phyloP scores from a whole-genome alignment of 2,113 vertebrate genomes.

The Tauraco erythrolophus region DNA sequence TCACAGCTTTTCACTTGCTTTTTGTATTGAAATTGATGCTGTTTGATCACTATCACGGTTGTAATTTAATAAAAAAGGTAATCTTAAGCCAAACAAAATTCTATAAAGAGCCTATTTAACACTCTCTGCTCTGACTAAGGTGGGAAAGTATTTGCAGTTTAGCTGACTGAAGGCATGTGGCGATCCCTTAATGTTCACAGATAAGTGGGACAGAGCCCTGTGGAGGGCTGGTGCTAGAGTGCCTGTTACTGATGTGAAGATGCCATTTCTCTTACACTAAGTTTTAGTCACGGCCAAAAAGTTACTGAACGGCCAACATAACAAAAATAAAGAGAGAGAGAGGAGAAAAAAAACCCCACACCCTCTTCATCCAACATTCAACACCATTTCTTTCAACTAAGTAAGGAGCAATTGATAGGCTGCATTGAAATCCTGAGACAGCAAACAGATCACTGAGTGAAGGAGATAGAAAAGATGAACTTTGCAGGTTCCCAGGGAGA shows the following conservation, averaged over 20 bases:
- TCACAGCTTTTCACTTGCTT: background rate
- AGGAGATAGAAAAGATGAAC: background rate
- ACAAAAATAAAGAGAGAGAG: background rate
- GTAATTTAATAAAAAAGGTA: background rate
- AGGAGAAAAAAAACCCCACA: background rate
- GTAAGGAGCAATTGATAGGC: background rate
- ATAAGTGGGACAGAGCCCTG: background rate
- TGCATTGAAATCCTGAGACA: background rate
- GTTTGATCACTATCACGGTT: background rate
- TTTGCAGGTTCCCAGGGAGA: background rate
- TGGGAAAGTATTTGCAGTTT: background rate
- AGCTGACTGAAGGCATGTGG: background rate
- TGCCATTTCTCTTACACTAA: background rate
- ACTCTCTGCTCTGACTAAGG: background rate
- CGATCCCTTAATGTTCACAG: background rate
- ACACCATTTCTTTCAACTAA: background rate
- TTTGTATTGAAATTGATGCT: background rate
- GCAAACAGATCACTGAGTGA: background rate
- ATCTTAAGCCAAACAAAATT: background rate
- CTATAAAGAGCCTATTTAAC: background rate
- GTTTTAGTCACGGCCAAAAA: background rate
- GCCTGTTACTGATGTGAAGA: background rate
- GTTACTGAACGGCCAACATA: background rate
- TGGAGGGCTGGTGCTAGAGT: background rate
- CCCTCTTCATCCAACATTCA: background rate